phyloP scores from a whole-genome alignment of 2,797 vertebrate species.

The Cuculus canorus region DNA sequence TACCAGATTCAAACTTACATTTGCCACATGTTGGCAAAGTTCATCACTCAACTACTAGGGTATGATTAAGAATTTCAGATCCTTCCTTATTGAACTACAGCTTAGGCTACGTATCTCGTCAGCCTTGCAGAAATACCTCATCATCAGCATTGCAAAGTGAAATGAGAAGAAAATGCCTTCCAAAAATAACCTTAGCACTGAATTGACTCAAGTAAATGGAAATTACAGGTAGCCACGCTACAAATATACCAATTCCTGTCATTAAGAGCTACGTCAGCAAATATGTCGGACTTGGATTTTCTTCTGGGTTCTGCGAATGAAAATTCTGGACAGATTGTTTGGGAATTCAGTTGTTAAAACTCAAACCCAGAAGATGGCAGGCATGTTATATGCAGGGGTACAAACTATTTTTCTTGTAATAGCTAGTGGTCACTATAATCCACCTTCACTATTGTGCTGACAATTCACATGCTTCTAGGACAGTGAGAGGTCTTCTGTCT shows the following conservation, averaged over 20 bases:
- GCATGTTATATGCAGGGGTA: not conserved
- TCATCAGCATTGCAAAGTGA: not conserved
- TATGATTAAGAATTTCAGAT: not conserved
- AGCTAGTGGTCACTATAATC: not conserved
- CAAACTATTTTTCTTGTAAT: not conserved
- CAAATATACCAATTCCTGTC: not conserved
- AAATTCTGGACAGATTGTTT: not conserved
- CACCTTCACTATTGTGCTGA: not conserved
- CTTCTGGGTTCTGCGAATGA: not conserved
- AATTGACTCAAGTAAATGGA: not conserved
- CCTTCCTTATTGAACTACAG: no score
- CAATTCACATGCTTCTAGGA: not conserved
- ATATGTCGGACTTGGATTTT: not conserved
- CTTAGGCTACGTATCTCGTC: no score
- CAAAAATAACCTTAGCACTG: not conserved
- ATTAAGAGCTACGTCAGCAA: not conserved
- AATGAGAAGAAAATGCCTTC: not conserved
- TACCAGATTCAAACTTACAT: not conserved
- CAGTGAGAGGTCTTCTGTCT: not conserved
- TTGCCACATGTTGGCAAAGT: not conserved
- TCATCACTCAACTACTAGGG: not conserved
- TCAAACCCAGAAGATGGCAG: not conserved
- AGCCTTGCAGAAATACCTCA: no score
- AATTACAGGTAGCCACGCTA: not conserved
- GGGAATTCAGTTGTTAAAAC: not conserved